Evolutionary conservation across 2,888 invertebrate genomes (phyloP), one percentile per base, ranked within the genome.

Genomic region (Mythimna pallens): DNA sequence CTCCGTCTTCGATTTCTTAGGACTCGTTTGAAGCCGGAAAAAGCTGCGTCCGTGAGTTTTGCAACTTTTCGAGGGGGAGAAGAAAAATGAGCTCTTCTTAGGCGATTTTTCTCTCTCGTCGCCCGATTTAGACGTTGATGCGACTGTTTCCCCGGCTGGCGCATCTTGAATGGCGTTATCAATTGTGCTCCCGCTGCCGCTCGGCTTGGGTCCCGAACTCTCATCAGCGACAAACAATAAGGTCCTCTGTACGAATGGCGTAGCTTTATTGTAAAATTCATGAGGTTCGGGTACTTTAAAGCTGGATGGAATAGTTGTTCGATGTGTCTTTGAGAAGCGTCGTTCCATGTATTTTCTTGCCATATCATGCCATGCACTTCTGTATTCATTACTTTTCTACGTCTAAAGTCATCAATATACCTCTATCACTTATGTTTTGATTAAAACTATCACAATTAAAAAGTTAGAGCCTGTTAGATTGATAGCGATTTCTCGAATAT

Each of bases 291-390:
- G 95, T 9, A 95, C 91, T 92, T 96, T 96, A 81, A 96, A 96
- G 84, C 93, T 95, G 61, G 94, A 88, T 43, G 96, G 96, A 88
- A 96, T 96, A 5, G 96, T 96, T 3, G 95, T 96, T 66, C 94
- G 94, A 61, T 95, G 94, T 9, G 96, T 92, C 84, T 95, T 96
- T 7, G 96, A 93, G 81, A 96, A 95, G 80, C 94, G 92, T 83
- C 95, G 95, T 94, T 96, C 96, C 95, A 96, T 96, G 93, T 96
- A 96, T 94, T 96, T 96, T 91, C 94, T 96, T 92, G 96, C 96
- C 96, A 96, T 96, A 87, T 91, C 95, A 94, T 89, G 86, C 84
- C 90, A 90, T 86, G 68, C 64, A 70, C 74, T 70, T 82, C 68
- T 80, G 58, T 73, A 76, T 70, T 79, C 79, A 81, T 80, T 68